Evolutionary conservation across 2,888 invertebrate genomes (phyloP).

Genomic region (Sclerodermus sp.): DNA sequence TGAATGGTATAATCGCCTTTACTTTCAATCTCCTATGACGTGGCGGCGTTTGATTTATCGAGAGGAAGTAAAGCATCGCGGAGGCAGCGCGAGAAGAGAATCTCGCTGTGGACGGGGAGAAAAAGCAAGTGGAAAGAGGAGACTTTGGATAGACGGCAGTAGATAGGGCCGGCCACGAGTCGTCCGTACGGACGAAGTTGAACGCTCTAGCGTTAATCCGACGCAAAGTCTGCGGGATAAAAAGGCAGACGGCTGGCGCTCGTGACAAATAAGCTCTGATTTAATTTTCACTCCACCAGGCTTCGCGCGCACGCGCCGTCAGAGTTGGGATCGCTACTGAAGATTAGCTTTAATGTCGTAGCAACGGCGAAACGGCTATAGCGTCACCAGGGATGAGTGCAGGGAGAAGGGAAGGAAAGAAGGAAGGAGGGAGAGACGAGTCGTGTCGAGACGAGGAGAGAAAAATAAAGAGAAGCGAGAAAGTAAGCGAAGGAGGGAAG

Average conservation of each 20-base stretch:
- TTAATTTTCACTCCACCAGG: slow-evolving; percentile 43
- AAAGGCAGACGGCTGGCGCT: slow-evolving; percentile 23
- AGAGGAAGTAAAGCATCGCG: too few relatives aligned
- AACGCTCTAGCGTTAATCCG: slow-evolving; percentile 23
- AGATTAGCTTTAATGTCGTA: slow-evolving; percentile 45
- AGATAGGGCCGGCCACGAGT: slow-evolving; percentile 12
- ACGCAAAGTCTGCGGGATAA: slow-evolving; percentile 26
- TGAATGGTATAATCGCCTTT: too few relatives aligned
- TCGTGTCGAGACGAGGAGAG: background rate
- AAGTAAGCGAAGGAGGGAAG: slow-evolving; percentile 7
- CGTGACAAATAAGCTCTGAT: slow-evolving; percentile 47
- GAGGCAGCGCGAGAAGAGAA: too few relatives aligned
- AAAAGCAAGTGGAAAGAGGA: too few relatives aligned
- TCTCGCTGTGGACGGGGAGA: too few relatives aligned
- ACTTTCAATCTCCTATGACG: too few relatives aligned
- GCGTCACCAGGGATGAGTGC: slow-evolving; percentile 4
- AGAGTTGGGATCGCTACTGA: slow-evolving; percentile 28
- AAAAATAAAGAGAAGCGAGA: background rate
- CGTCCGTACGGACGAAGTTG: slow-evolving; percentile 11
- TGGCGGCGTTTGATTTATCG: too few relatives aligned
- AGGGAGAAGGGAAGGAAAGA: slow-evolving; percentile 9
- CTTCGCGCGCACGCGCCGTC: slow-evolving; percentile 12
- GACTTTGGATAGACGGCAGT: slow-evolving; percentile 11
- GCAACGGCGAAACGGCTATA: slow-evolving; percentile 20
- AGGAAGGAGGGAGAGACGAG: slow-evolving; percentile 4